Evolutionary conservation across 2,888 invertebrate genomes (phyloP), one percentile per base, ranked within the genome.

Genomic region (Ormyrus nitidulus): DNA sequence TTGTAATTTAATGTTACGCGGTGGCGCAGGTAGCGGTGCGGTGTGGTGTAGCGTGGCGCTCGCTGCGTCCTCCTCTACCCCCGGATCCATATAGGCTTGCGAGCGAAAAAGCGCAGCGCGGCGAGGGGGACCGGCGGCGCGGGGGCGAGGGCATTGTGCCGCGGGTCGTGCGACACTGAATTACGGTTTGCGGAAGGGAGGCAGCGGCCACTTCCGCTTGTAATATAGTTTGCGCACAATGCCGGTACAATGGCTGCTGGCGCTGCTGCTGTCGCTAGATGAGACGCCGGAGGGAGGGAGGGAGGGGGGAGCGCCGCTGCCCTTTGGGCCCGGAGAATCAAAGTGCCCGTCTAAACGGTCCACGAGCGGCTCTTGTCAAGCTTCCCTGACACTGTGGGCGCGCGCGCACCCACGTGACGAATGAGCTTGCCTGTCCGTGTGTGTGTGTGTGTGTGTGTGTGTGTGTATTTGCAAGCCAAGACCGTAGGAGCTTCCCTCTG

Each of bases 151-250:
- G 69, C 68, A 72, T 77, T 85, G 85, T 85, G 85, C 84, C 79
- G 81, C 84, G 80, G 83, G 84, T 84, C 86, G 87, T 86, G 87
- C 86, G 89, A 89, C 89, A 89, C 87, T 90, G 89, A 90, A 88
- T 89, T 90, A 90, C 87, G 89, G 87, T 86, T 84, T 83, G 86
- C 89, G 90, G 90, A 90, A 89, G 90, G 88, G 86, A 88, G 89
- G 86, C 87, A 86, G 89, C 86, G 86, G 87, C 87, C 87, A 88
- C 90, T 89, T 90, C 90, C 90, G 89, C 85, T 87, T 89, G 89
- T 89, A 90, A 90, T 90, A 88, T 89, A 90, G 89, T 90, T 90
- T 89, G 87, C 86, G 86, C 87, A 90, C 90, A 89, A 90, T 90
- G 87, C 87, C 85, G 85, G 83, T 85, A 89, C 90, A 90, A 89